Percentiles rank a stretch among this genome's conserved stretches.
Conservation (phyloP, 2,888 invertebrate species). For the Eupithecia subfuscata region DNA sequence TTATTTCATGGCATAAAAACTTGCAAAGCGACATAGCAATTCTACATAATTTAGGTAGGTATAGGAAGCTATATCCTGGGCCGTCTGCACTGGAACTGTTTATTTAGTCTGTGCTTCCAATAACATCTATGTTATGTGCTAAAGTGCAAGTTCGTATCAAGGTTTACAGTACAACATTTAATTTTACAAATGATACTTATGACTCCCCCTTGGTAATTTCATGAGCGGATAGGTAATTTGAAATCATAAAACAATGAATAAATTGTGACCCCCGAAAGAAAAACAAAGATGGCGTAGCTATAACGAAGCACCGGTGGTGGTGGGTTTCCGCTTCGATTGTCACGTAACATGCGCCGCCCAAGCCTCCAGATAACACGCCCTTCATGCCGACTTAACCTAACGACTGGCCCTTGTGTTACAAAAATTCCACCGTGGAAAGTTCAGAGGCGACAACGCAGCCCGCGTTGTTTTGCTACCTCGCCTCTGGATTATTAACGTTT, state of each 20-base stretch:
- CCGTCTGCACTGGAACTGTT: background rate
- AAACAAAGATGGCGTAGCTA: slow-evolving; percentile 71
- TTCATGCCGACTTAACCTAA: slow-evolving; percentile 61
- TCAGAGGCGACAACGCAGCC: slow-evolving; percentile 38
- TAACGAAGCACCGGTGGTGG: slow-evolving; percentile 65
- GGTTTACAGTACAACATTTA: background rate
- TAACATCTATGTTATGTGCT: background rate
- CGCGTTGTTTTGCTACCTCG: slow-evolving; percentile 47
- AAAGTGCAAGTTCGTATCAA: background rate
- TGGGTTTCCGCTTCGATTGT: slow-evolving; percentile 69
- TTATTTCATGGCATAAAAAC: background rate
- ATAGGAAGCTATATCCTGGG: background rate
- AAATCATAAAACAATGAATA: slow-evolving; percentile 49
- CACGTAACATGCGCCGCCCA: slow-evolving; percentile 74
- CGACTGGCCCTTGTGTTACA: slow-evolving; percentile 64
- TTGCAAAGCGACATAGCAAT: background rate
- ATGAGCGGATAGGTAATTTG: slow-evolving; percentile 47
- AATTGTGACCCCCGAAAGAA: slow-evolving; percentile 60
- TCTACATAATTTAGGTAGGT: background rate
- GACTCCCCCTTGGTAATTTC: slow-evolving; percentile 26
- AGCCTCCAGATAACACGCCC: slow-evolving; percentile 71
- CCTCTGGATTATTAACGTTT: slow-evolving; percentile 63
- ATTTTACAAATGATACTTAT: background rate
- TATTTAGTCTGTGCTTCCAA: background rate
- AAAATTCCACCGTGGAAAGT: slow-evolving; percentile 58